Conservation (phyloP, 2,113 vertebrate genomes). For the Indicator indicator region DNA sequence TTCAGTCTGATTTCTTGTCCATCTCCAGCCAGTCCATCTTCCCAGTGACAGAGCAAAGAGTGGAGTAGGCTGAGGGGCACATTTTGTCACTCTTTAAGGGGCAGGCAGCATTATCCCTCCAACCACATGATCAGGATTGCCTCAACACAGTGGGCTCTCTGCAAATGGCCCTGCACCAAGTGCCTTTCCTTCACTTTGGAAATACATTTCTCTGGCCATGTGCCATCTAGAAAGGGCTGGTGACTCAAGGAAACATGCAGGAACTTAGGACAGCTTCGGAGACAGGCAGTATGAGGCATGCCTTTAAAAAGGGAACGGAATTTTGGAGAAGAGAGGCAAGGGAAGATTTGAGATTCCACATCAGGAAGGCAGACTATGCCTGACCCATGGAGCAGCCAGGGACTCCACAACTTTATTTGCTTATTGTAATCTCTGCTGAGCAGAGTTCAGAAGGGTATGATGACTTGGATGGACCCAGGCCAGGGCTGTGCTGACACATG, state of each 20-base stretch:
- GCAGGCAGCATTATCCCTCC: background rate
- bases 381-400: accelerated
- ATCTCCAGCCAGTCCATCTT: background rate
- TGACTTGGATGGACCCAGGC: background rate
- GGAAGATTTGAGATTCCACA: background rate
- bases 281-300: background rate
- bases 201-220: background rate
- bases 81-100: background rate
- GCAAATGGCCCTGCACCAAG: background rate
- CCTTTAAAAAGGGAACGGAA: background rate
- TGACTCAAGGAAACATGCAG: background rate
- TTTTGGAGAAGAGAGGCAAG: background rate
- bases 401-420: background rate
- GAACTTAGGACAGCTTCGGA: background rate
- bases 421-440: background rate
- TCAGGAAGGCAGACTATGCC: background rate
- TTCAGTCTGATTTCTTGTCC: background rate
- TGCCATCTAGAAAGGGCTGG: background rate
- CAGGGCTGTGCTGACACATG: background rate
- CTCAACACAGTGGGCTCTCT: background rate
- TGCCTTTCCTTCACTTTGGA: background rate
- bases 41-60: background rate
- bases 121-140: background rate
- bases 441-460: background rate
- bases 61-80: background rate